Base-by-base conservation (phyloP, 2,113 vertebrate genomes). In the Spilogale gracilis region DNA sequence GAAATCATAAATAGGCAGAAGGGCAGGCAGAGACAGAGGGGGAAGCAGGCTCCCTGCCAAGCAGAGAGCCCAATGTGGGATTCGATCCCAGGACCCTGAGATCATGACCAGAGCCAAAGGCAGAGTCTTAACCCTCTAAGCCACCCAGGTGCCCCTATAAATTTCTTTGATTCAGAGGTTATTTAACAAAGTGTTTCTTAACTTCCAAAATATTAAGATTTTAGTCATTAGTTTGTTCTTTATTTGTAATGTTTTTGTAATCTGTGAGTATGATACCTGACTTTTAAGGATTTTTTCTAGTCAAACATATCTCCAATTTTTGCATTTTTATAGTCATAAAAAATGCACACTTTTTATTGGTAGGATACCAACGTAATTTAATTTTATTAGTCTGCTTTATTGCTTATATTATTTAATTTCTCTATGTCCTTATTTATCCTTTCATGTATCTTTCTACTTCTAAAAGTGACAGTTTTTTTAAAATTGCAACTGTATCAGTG, bases 181-280 rank as follows among this genome's bases (percentile, higher is more conserved):
- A 83, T 76, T 92, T 94, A 63, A 23, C 2, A 71, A 14, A 94
- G 7, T 56, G 11, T 86, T 86, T 48, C 73, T 48, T 54, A 79
- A 85, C 27, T 67, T 91, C 18, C 43, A 63, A 80, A 96, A 71
- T 79, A 45, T 48, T 50, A 65, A 56, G 48, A n/a, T 80, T 94
- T 21, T 45, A 6, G 45, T 73, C 45, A 80, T 56, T 27, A 48
- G 11, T 61, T 86, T 91, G 14, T 80, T 94, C 30, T 16, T 73
- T 63, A n/a, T 71, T 89, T 84, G 79, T 89, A 79, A 79, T 71
- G 61, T 91, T 91, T 60, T 93, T 85, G 21, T 91, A 17, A 38
- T 17, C 71, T 78, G n/a, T 63, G 48, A 90, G 4, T 85, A 32
- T 43, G 73, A 63, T 80, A 27, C 13, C 2, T 56, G 38, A 5